Evolutionary conservation across 1,140 invertebrate species (phyloP).

Genomic region (Protaetia brevitarsis): DNA sequence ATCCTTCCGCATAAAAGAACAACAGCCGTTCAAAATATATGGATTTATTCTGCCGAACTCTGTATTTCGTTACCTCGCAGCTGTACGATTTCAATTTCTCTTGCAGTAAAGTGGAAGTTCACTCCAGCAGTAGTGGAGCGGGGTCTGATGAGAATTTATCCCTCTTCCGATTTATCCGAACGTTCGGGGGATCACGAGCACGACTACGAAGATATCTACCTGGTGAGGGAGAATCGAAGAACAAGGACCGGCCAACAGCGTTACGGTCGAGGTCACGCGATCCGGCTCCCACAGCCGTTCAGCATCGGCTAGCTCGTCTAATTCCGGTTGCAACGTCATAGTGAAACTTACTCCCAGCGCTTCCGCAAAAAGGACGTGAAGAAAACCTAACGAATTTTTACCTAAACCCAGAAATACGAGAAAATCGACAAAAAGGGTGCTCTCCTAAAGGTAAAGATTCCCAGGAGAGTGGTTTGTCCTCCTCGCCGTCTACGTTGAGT

Average conservation of each 20-base stretch:
- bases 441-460: constrained; percentile 22
- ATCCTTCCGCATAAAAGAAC: too few species aligned
- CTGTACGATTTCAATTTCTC: background rate
- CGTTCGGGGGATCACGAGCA: constrained; percentile 57
- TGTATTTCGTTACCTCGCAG: too few species aligned
- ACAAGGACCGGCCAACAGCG: constrained; percentile 41
- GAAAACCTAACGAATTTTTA: constrained; percentile 41
- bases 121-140: constrained; percentile 59
- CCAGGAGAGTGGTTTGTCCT: constrained; percentile 40
- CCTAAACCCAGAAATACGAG: constrained; percentile 43
- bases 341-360: constrained; percentile 38
- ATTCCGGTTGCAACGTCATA: constrained; percentile 46
- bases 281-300: constrained; percentile 65
- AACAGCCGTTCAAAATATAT: too few species aligned
- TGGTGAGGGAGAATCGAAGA: constrained; percentile 56
- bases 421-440: constrained; percentile 30
- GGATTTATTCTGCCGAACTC: background rate
- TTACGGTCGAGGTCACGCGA: constrained; percentile 56
- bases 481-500: constrained; percentile 45
- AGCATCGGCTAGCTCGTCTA: constrained; percentile 56
- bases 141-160: constrained; percentile 59
- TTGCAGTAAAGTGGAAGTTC: constrained; percentile 62
- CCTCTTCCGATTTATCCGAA: constrained; percentile 55
- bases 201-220: constrained; percentile 73
- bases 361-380: constrained; percentile 24